A percentile compares a stretch with the other conserved stretches of the same genome.
Conservation (phyloP, 2,797 vertebrate genomes). For the Acipenser transmontanus region DNA sequence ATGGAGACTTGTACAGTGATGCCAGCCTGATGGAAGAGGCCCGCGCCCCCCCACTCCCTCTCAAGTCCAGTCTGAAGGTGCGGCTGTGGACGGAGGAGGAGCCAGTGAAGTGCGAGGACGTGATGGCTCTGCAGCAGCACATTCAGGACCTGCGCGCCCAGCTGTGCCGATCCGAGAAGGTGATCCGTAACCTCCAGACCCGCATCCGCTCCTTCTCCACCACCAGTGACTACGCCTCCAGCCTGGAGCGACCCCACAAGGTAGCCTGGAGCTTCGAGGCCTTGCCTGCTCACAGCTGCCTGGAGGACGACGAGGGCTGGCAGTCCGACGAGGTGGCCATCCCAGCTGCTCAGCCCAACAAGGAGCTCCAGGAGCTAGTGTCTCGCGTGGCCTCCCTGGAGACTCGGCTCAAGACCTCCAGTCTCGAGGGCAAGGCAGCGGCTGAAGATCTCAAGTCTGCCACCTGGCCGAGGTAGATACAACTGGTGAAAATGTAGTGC, state of each 20-base stretch:
- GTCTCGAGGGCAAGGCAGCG: constrained; percentile 42
- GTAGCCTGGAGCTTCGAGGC: constrained; percentile 51
- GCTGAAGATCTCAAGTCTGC: constrained; percentile 53
- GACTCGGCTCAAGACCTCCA: constrained; percentile 67
- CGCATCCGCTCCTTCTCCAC: constrained; percentile 57
- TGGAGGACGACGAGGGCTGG: constrained; percentile 85
- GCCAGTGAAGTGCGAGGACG: constrained; percentile 33
- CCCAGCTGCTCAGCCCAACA: constrained; percentile 44
- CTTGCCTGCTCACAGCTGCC: constrained; percentile 62
- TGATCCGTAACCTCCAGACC: constrained; percentile 71
- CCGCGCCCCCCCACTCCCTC: not conserved
- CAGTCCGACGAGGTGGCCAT: constrained; percentile 67
- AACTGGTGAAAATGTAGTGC: too few species aligned
- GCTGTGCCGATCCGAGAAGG: constrained; percentile 69
- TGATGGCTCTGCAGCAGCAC: constrained; percentile 58
- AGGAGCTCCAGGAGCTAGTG: constrained; percentile 64
- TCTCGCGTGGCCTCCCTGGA: constrained; percentile 77
- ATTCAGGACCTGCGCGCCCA: constrained; percentile 73
- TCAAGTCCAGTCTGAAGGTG: constrained; percentile 37
- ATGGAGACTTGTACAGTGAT: constrained; percentile 40
- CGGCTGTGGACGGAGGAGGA: constrained; percentile 22
- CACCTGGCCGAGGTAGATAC: constrained; percentile 68
- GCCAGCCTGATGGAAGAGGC: constrained; percentile 18
- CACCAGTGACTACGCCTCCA: constrained; percentile 75
- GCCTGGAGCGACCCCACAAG: constrained; percentile 65